Evolutionary conservation across 2,797 vertebrate genomes (phyloP), one percentile per base, ranked within the genome.

Genomic region (Aplochiton taeniatus): DNA sequence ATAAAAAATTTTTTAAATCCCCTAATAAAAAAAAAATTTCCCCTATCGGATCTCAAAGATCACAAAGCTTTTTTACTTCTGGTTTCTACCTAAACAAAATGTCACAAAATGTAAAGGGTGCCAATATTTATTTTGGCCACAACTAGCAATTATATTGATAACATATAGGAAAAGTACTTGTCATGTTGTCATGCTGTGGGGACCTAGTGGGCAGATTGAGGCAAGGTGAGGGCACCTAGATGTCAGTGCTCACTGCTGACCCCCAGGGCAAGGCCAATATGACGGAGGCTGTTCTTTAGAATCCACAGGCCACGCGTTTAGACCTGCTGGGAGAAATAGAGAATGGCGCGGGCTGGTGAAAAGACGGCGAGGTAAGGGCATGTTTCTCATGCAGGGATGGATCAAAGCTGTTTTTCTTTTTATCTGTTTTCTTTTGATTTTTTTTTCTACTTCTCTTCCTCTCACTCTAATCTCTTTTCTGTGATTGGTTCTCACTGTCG

Each of bases 211-310:
- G 44, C 52, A 63, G 53, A 61, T 47, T 64, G 68, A 64, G 71
- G 68, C 31, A 31, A 3, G 31, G 31, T 31, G 31, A 31, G 31
- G 31, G 31, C 31, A 31, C 31, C 31, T 2, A 70, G 61, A 69
- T 70, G 70, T 65, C 66, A 60, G 69, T 73, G 73, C 64, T 83
- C 75, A 65, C 83, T 83, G 71, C 83, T 84, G 31, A 2, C 31
- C 31, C 9, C 90, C 81, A 91, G 90, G 91, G 92, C 93, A 93
- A 94, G 92, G 89, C 91, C 92, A 92, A 90, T 91, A 93, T 95
- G 94, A 95, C 93, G 95, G 94, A 95, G 94, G 94, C 94, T 95
- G 92, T 95, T 95, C 93, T 95, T 95, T 92, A 95, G 94, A 94
- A 92, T 95, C 94, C 94, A 89, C 93, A 95, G 94, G 94, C 90